Evolutionary conservation across 1,140 invertebrate species (phyloP).

Genomic region (Bradysia coprophila): DNA sequence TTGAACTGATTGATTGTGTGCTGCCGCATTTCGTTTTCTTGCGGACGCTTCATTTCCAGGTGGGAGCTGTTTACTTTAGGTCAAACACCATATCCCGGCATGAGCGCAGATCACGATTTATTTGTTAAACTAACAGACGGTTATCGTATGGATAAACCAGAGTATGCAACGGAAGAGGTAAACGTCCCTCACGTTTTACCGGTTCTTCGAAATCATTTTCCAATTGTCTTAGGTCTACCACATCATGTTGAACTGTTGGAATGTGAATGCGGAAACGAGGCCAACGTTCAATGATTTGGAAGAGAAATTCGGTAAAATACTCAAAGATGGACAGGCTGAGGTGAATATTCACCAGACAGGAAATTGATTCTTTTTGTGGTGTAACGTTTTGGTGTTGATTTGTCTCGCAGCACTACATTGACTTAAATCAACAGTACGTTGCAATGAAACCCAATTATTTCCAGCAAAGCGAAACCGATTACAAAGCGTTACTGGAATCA

Average conservation of each 20-base stretch:
- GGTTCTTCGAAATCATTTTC: background rate
- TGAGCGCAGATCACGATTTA: slow-evolving; percentile 50
- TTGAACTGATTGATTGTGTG: too few species aligned
- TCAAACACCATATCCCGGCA: slow-evolving; percentile 70
- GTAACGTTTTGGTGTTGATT: slow-evolving; percentile 2
- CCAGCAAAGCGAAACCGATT: slow-evolving; percentile 38
- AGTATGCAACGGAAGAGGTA: slow-evolving; percentile 55
- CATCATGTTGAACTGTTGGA: slow-evolving; percentile 77
- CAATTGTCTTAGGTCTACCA: slow-evolving; percentile 38
- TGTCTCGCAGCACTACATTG: slow-evolving; percentile 64
- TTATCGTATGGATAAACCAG: slow-evolving; percentile 70
- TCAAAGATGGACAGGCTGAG: slow-evolving; percentile 64
- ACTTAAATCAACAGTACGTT: slow-evolving; percentile 62
- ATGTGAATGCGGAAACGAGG: slow-evolving; percentile 48
- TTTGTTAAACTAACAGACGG: slow-evolving; percentile 61
- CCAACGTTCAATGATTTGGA: slow-evolving; percentile 63
- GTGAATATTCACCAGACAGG: slow-evolving; percentile 33
- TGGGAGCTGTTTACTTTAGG: slow-evolving; percentile 91
- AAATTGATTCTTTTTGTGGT: background rate
- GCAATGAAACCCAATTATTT: slow-evolving; percentile 38
- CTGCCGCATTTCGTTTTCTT: too few species aligned
- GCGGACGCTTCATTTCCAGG: too few species aligned
- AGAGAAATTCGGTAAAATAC: slow-evolving; percentile 50
- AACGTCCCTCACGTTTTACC: slow-evolving; percentile 23
- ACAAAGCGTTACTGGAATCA: slow-evolving; percentile 52